A percentile compares a stretch with the other conserved stretches of the same genome.
These are phyloP conservation scores for Danio jaintianensis DNA, from an alignment of 2,797 vertebrate species.

Conservation along the genomic window DNA sequence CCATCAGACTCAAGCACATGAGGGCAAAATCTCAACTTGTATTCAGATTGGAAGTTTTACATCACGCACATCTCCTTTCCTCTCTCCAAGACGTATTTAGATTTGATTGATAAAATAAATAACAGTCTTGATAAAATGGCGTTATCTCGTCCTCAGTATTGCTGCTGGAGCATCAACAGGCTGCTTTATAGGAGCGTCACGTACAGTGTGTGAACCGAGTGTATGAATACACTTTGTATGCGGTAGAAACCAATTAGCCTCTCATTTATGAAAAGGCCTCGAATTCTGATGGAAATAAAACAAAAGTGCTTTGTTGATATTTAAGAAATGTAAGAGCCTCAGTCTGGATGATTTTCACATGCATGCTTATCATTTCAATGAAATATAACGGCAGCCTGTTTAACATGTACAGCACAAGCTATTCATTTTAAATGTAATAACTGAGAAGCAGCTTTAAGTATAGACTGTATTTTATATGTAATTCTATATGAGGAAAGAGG, in stretches of 20 bases:
- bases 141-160: constrained; percentile 8
- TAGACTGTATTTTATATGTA: neutral
- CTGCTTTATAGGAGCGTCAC: constrained; percentile 19
- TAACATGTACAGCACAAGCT: neutral
- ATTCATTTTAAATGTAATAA: constrained; percentile 3
- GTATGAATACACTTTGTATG: constrained; percentile 35
- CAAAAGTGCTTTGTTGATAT: constrained; percentile 12
- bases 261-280: constrained; percentile 24
- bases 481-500: neutral
- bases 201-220: constrained; percentile 6
- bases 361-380: neutral
- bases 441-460: neutral
- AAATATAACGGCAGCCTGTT: neutral
- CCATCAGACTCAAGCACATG: constrained; percentile 29
- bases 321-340: neutral
- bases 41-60: constrained; percentile 24
- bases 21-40: neutral
- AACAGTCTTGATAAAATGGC: constrained; percentile 37
- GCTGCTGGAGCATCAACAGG: constrained; percentile 2
- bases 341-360: neutral
- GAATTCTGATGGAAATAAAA: constrained; percentile 26
- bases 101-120: constrained; percentile 34
- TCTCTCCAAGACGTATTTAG: constrained; percentile 20
- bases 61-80: neutral
- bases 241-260: constrained; percentile 33